Evolutionary conservation across 2,888 invertebrate genomes (phyloP).

Genomic region (Meteorus cinctellus): DNA sequence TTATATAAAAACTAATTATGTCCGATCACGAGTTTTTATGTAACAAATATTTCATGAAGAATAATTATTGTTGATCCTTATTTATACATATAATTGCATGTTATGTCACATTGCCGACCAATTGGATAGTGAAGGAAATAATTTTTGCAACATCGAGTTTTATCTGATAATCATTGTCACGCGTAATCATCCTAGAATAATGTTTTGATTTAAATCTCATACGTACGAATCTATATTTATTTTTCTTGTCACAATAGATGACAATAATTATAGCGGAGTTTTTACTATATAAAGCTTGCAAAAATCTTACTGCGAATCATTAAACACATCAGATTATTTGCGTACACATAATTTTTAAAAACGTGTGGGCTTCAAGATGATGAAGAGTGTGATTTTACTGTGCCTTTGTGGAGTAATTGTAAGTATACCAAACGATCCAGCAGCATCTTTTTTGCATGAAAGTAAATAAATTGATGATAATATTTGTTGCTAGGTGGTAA

Average conservation of each 20-base stretch:
- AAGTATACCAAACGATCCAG: not conserved
- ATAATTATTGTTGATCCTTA: too few relatives aligned
- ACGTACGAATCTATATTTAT: not conserved
- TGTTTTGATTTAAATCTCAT: not conserved
- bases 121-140: not conserved
- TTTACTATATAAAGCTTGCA: not conserved
- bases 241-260: not conserved
- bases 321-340: not conserved
- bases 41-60: too few relatives aligned
- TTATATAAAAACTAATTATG: too few relatives aligned
- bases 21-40: too few relatives aligned
- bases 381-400: slow-evolving; percentile 48
- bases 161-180: not conserved
- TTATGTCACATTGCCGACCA: not conserved
- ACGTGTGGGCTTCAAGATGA: slow-evolving; percentile 44
- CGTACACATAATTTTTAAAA: not conserved
- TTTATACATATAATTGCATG: not conserved
- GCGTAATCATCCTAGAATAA: not conserved
- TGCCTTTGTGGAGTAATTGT: slow-evolving; percentile 47
- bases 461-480: too few relatives aligned
- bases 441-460: too few relatives aligned
- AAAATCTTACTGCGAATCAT: not conserved
- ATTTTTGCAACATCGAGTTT: not conserved
- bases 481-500: not conserved
- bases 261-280: not conserved